Evolutionary conservation across 2,797 vertebrate genomes (phyloP).

Genomic region (Amniataba percoides): DNA sequence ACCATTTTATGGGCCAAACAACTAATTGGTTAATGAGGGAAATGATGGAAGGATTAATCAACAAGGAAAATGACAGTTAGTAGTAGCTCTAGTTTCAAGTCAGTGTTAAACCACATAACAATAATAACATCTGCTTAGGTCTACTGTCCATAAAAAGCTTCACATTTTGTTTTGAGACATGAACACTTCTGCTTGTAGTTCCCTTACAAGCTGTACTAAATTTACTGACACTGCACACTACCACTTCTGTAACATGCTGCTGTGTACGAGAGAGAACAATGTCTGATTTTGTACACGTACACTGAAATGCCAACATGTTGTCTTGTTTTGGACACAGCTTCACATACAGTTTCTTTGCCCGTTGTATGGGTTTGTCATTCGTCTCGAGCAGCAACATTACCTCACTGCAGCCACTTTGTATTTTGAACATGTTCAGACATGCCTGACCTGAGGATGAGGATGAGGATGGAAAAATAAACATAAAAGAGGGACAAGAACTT

Average conservation of each 20-base stretch:
- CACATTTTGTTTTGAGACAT: background rate
- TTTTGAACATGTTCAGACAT: constrained; percentile 65
- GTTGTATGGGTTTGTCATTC: background rate
- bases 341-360: background rate
- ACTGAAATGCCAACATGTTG: background rate
- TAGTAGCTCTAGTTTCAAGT: no score
- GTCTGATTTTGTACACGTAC: background rate
- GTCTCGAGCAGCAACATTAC: background rate
- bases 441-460: constrained; percentile 44
- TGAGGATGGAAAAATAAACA: constrained; percentile 21
- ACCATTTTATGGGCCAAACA: no score
- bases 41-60: no score
- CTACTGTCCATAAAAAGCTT: no score
- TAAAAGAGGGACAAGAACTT: constrained; percentile 10
- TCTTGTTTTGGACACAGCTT: background rate
- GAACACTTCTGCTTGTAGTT: background rate
- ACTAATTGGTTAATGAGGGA: no score
- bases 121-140: background rate
- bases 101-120: background rate
- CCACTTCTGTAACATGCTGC: background rate
- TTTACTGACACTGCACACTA: background rate
- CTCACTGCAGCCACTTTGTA: background rate
- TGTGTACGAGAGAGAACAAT: background rate
- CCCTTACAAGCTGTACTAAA: no score
- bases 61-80: no score